A percentile compares a stretch with the other conserved stretches of the same genome.
Evolutionary conservation across 2,888 invertebrate species (phyloP).

Genomic region (Blastobasis lacticolella): DNA sequence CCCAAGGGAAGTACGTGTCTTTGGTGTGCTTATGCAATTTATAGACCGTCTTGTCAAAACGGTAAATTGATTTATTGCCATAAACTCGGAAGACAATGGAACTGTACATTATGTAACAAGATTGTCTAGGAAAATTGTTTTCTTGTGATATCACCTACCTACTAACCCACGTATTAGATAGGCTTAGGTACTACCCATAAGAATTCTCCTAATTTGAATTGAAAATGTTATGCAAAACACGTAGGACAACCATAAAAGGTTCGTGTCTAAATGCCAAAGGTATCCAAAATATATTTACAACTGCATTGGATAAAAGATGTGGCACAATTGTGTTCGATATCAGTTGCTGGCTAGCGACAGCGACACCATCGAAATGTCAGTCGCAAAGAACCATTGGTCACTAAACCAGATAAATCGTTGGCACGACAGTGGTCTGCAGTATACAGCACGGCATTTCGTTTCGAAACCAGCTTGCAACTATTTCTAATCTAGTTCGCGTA

Average conservation of each 20-base stretch:
- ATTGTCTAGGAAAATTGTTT: too few species aligned
- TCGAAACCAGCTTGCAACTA: conserved; percentile 48
- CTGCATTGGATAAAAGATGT: neutral
- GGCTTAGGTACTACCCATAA: too few species aligned
- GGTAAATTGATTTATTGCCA: too few species aligned
- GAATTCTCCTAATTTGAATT: too few species aligned
- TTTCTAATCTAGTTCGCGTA: conserved; percentile 49
- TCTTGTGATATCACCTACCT: too few species aligned
- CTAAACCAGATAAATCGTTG: conserved; percentile 28
- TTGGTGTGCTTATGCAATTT: too few species aligned
- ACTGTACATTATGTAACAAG: too few species aligned
- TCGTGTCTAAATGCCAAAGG: conserved; percentile 38
- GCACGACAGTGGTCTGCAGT: conserved; percentile 20
- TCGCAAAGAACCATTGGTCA: conserved; percentile 32
- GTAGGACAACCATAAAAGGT: conserved; percentile 38
- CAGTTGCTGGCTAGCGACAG: conserved; percentile 25
- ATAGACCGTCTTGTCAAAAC: too few species aligned
- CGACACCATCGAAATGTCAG: conserved; percentile 13
- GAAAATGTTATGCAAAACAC: conserved; percentile 34
- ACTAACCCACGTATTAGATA: too few species aligned
- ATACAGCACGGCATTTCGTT: conserved; percentile 29
- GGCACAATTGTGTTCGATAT: conserved; percentile 19
- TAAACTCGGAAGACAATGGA: too few species aligned
- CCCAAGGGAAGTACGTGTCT: too few species aligned
- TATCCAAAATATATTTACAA: conserved; percentile 13